Evolutionary conservation across 2,797 vertebrate species (phyloP), one percentile per base, ranked within the genome.

Genomic region (Oreonectes daqikongensis): DNA sequence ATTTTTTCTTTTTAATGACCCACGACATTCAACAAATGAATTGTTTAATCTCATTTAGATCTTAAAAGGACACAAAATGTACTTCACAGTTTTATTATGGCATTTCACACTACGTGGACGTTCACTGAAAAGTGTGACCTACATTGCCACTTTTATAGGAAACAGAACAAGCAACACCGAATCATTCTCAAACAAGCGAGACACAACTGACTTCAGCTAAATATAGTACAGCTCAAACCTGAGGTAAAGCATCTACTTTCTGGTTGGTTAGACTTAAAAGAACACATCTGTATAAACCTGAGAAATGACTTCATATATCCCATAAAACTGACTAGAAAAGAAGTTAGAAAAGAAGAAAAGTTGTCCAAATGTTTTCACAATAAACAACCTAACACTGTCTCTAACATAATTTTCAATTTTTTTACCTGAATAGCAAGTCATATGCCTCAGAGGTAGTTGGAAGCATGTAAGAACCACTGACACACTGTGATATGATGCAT

Each of bases 181-280:
- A n/a, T 55, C 52, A 55, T 26, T 2, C 22, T 55, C 52, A 55
- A 55, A 52, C 20, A 52, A 52, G 22, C 12, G 50, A 22, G 9
- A 22, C 20, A 22, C n/a, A 22, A 22, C 20, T 11, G 9, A 52
- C 50, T 52, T 3, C 52, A 55, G 52, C 52, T 11, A 55, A 55
- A 22, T 52, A 52, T 52, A 50, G 46, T n/a, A 50, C 46, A 52
- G n/a, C 20, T 52, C 48, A 52, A 52, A 52, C 20, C 50, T 52
- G 50, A 22, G n/a, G 2, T 52, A 22, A 22, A 52, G 3, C 20
- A 52, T 35, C n/a, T n/a, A n/a, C n/a, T n/a, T n/a, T 20, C 9
- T 22, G 20, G 35, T 35, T 35, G 9, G 8, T 35, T 20, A 52
- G 50, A 20, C n/a, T 50, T 20, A 52, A 18, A 17, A 50, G 17